Conservation (phyloP, 2,888 invertebrate genomes). For the Drosophila birchii region DNA sequence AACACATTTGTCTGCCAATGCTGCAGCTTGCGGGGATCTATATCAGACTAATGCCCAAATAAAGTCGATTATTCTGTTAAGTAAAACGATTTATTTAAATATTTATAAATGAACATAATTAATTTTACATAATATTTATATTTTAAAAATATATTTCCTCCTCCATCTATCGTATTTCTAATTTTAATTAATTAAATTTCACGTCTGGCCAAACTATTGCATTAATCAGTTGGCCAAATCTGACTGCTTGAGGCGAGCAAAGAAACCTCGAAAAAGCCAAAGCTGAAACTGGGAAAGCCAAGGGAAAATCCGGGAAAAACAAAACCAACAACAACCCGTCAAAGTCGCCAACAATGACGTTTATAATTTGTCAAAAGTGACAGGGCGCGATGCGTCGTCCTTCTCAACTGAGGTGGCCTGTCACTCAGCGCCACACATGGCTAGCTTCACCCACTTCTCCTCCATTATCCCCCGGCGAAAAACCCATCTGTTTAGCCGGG, state of each 20-base stretch:
- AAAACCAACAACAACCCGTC: constrained; percentile 63
- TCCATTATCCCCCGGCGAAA: background rate
- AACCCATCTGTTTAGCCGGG: constrained; percentile 32
- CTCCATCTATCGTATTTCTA: constrained; percentile 18
- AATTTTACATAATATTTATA: background rate
- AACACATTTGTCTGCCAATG: constrained; percentile 13
- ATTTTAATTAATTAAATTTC: constrained; percentile 58
- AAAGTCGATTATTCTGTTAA: background rate
- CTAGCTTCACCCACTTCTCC: constrained; percentile 1
- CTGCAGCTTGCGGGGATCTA: constrained; percentile 12
- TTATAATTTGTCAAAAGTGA: constrained; percentile 82
- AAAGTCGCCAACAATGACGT: constrained; percentile 80
- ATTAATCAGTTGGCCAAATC: constrained; percentile 71
- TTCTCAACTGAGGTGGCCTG: constrained; percentile 54
- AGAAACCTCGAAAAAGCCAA: constrained; percentile 20
- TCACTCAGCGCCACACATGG: constrained; percentile 50
- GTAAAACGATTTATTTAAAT: background rate
- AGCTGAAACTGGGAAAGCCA: constrained; percentile 11
- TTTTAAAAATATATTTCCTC: background rate
- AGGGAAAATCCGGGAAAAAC: constrained; percentile 23
- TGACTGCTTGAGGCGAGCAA: constrained; percentile 46
- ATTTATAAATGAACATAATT: background rate
- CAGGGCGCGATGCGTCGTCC: constrained; percentile 60
- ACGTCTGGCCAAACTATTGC: constrained; percentile 69
- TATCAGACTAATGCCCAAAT: background rate